Evolutionary conservation across 2,888 invertebrate species (phyloP).

Genomic region (Scaptomyza cyrtandrae): DNA sequence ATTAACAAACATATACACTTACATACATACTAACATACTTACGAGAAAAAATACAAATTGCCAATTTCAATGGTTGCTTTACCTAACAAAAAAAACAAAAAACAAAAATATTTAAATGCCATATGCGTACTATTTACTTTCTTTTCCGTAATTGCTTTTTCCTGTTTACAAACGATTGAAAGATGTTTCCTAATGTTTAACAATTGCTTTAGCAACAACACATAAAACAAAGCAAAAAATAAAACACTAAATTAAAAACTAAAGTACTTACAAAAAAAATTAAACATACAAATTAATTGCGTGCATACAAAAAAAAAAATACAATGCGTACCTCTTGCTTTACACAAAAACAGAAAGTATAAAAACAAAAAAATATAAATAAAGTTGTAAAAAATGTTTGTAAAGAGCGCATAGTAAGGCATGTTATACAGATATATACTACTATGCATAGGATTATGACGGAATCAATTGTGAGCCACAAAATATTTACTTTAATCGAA

Average conservation of each 20-base stretch:
- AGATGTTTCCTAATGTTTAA: constrained; percentile 70
- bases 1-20: constrained; percentile 21
- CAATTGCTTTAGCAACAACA: constrained; percentile 68
- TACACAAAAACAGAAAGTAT: constrained; percentile 64
- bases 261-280: constrained; percentile 21
- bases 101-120: constrained; percentile 21
- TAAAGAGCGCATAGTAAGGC: constrained; percentile 42
- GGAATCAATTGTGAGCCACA: constrained; percentile 60
- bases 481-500: constrained; percentile 64
- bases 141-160: constrained; percentile 54
- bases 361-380: constrained; percentile 49
- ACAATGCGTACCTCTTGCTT: constrained; percentile 82
- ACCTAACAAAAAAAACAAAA: background rate
- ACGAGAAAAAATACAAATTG: constrained; percentile 4
- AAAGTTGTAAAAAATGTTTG: constrained; percentile 32
- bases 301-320: constrained; percentile 64
- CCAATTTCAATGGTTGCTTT: constrained; percentile 33
- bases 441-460: constrained; percentile 27
- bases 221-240: constrained; percentile 28
- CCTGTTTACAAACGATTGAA: constrained; percentile 42
- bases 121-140: constrained; percentile 33
- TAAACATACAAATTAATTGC: constrained; percentile 31
- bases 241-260: constrained; percentile 31
- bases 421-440: background rate
- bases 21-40: constrained; percentile 19